Conservation (phyloP, 2,797 vertebrate genomes). For the Rhynchonycteris naso region DNA sequence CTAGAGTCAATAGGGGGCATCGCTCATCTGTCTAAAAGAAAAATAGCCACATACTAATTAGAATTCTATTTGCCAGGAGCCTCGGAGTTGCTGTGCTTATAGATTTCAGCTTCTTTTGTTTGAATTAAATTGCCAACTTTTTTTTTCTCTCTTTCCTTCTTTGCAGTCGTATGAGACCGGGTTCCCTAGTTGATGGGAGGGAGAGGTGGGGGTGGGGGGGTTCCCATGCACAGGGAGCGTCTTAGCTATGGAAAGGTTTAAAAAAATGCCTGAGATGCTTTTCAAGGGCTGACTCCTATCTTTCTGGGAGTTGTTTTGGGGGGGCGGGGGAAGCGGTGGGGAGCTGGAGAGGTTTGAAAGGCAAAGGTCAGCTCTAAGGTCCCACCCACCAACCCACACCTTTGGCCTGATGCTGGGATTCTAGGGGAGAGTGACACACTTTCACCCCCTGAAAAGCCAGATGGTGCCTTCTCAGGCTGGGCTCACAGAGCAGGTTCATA, state of each 20-base stretch:
- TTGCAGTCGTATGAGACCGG: slow-evolving; percentile 85
- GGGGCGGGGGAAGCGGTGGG: slow-evolving; percentile 63
- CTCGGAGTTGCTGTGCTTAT: slow-evolving; percentile 89
- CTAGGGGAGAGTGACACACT: slow-evolving; percentile 90
- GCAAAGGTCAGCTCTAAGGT: slow-evolving; percentile 72
- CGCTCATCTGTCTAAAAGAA: slow-evolving; percentile 99
- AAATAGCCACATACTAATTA: slow-evolving; percentile 97
- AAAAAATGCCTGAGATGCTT: slow-evolving; percentile 89
- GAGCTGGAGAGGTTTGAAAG: slow-evolving; percentile 69
- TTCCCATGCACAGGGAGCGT: slow-evolving; percentile 56
- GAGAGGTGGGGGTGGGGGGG: slow-evolving; percentile 65
- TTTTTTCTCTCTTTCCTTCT: slow-evolving; percentile 80
- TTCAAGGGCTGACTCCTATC: slow-evolving; percentile 91
- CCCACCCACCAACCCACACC: slow-evolving; percentile 68
- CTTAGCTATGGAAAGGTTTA: slow-evolving; percentile 81
- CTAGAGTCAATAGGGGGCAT: slow-evolving; percentile 99
- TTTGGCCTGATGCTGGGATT: slow-evolving; percentile 86
- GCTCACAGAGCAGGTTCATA: slow-evolving; percentile 89
- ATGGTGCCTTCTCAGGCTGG: slow-evolving; percentile 93
- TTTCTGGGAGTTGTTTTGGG: slow-evolving; percentile 83
- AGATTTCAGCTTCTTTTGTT: slow-evolving; percentile 93
- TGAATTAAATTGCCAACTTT: slow-evolving; percentile 92
- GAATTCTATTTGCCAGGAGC: slow-evolving; percentile 91
- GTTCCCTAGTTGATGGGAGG: slow-evolving; percentile 87
- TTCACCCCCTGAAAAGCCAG: slow-evolving; percentile 92